These are phyloP conservation scores for Pachyseris speciosa DNA, from an alignment of 64 coral and sea anemone genomes.

Conservation along the genomic window DNA sequence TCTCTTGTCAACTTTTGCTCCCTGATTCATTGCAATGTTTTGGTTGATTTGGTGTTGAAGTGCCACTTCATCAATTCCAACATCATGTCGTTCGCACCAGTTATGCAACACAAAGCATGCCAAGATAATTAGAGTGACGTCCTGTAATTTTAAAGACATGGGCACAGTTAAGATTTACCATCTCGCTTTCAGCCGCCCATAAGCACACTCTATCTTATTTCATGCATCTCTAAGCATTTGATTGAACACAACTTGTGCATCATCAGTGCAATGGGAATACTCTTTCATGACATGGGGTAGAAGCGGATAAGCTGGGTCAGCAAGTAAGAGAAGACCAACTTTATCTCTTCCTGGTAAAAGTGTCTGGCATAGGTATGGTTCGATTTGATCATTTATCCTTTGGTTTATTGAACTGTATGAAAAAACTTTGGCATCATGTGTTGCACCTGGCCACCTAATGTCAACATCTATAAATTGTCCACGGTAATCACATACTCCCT, in stretches of 20 bases:
- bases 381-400: background rate
- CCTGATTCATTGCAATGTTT: background rate
- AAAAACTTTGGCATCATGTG: slow-evolving; percentile 80
- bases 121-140: slow-evolving; percentile 27
- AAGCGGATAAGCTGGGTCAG: slow-evolving; percentile 32
- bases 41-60: slow-evolving; percentile 17
- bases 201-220: slow-evolving; percentile 58
- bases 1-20: slow-evolving; percentile 38
- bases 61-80: slow-evolving; percentile 26
- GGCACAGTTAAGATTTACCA: slow-evolving; percentile 21
- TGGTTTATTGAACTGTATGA: slow-evolving; percentile 38
- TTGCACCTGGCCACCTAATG: slow-evolving; percentile 63
- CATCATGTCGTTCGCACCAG: slow-evolving; percentile 41
- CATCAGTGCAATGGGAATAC: slow-evolving; percentile 3
- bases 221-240: slow-evolving; percentile 65
- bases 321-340: slow-evolving; percentile 37
- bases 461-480: slow-evolving; percentile 81
- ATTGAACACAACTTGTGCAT: slow-evolving; percentile 49
- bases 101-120: slow-evolving; percentile 55
- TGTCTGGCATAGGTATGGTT: slow-evolving; percentile 56
- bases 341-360: slow-evolving; percentile 39
- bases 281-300: slow-evolving; percentile 61
- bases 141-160: slow-evolving; percentile 25
- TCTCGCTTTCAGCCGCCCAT: slow-evolving; percentile 43
- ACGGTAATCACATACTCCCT: slow-evolving; percentile 59